Evolutionary conservation across 2,797 vertebrate genomes (phyloP), one percentile per base, ranked within the genome.

Genomic region (Gymnothorax reevesii): DNA sequence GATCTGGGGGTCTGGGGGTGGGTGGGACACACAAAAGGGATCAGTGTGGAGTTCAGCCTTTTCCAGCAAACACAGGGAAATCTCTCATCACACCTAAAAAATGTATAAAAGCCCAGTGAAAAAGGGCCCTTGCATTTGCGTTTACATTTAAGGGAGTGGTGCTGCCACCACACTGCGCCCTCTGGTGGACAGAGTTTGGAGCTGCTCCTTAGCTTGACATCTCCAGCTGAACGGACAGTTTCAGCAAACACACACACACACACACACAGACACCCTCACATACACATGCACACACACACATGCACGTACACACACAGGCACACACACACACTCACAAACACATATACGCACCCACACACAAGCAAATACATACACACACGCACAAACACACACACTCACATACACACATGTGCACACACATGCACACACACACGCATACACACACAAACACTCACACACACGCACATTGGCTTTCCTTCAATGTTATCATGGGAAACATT

Each of bases 401-500:
- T 7, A 8, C 9, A 59, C 57, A 9, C 57, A 59, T 6, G 13
- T 59, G 57, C 57, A 59, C 57, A 59, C 57, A 13, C 57, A 59
- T 13, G 9, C 9, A 9, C 57, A 6, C 57, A 42, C 33, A 42
- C 33, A 42, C 33, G 33, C 33, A 2, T 2, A 42, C 33, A 42
- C 33, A 82, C 95, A 95, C 93, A 95, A 95, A 96, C 95, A 95
- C 95, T 95, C 95, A 95, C 95, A 95, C 95, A 95, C 94, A 91
- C 93, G 94, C 95, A 95, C 92, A 95, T 95, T 91, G 92, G 92
- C 33, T 92, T 94, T 91, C 95, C 90, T 91, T 96, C 94, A 94
- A 94, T 95, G 95, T 97, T 97, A 96, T 96, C 92, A 95, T 95
- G 95, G 95, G 97, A 97, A 97, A 97, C 96, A 95, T 94, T 94